Percentiles rank a stretch among this genome's conserved stretches.
Evolutionary conservation across 1,140 invertebrate genomes (phyloP).

Genomic region (Aphis craccivora): DNA sequence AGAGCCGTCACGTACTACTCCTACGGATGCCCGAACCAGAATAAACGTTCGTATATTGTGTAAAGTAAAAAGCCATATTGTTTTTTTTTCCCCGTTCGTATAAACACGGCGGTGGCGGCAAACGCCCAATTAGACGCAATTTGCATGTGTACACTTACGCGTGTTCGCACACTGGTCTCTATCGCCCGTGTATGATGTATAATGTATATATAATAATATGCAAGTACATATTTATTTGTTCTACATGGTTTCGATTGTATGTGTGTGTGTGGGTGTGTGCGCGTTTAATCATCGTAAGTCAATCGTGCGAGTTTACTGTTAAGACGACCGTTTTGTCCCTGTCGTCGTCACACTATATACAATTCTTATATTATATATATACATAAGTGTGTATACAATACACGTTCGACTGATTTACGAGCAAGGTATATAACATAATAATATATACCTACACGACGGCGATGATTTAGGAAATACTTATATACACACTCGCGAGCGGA

Average conservation of each 20-base stretch:
- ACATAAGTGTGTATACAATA: background rate
- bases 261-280: background rate
- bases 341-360: background rate
- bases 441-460: background rate
- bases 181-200: background rate
- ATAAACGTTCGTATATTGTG: background rate
- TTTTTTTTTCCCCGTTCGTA: background rate
- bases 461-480: conserved; percentile 3
- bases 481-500: background rate
- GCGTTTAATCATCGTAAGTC: background rate
- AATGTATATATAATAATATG: background rate
- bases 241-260: background rate
- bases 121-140: conserved; percentile 9
- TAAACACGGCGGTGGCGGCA: background rate
- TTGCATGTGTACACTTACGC: background rate
- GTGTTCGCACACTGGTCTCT: background rate
- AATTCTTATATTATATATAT: background rate
- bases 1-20: background rate
- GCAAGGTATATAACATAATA: background rate
- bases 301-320: background rate
- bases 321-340: background rate
- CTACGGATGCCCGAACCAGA: background rate
- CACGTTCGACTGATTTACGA: conserved; percentile 7
- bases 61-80: background rate
- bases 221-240: background rate